Evolutionary conservation across 1,140 invertebrate genomes (phyloP).

Genomic region (Ditylenchus dipsaci): DNA sequence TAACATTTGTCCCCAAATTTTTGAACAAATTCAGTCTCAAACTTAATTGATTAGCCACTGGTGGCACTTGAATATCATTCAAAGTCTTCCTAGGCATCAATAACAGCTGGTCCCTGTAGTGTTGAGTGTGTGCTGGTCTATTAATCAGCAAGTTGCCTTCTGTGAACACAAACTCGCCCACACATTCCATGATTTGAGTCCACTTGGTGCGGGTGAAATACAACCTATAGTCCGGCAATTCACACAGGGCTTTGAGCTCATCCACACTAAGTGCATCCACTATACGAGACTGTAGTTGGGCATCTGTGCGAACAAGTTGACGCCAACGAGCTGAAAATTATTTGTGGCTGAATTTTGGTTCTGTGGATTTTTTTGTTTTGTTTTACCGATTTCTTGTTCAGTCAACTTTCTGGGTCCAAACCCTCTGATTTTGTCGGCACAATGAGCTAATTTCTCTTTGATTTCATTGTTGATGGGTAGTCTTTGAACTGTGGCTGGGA

Average conservation of each 20-base stretch:
- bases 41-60: not conserved
- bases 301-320: conserved; percentile 36
- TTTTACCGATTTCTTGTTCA: conserved; percentile 40
- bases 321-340: conserved; percentile 38
- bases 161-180: not conserved
- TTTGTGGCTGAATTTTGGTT: not conserved
- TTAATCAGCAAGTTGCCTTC: not conserved
- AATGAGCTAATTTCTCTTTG: conserved; percentile 16
- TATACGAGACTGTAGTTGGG: conserved; percentile 27
- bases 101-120: not conserved
- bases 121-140: not conserved
- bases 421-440: conserved; percentile 39
- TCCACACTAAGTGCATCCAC: conserved; percentile 26
- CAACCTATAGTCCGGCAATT: conserved; percentile 41
- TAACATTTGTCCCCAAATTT: not conserved
- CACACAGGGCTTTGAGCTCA: conserved; percentile 37
- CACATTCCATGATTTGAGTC: conserved; percentile 45
- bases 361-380: not conserved
- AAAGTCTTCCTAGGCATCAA: not conserved
- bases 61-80: not conserved
- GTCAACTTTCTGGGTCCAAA: conserved; percentile 38
- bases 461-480: conserved; percentile 16
- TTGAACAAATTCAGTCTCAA: conserved; percentile 3
- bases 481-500: conserved; percentile 22
- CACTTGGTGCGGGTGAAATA: conserved; percentile 43